Evolutionary conservation across 2,113 vertebrate species (phyloP).

Genomic region (Zapornia atra): DNA sequence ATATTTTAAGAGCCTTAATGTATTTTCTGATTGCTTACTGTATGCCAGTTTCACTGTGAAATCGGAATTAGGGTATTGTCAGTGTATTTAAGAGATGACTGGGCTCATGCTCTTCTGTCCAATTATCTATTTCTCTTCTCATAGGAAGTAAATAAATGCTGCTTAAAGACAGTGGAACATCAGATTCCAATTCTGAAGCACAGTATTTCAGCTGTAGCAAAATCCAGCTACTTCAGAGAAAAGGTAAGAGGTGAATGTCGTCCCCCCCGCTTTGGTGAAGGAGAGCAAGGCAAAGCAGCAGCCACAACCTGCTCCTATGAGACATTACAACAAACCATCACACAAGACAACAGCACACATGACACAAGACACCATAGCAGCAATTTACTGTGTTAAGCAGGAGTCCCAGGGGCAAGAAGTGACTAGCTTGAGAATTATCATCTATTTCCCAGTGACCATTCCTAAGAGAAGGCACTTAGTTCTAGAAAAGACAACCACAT

Average conservation of each 20-base stretch:
- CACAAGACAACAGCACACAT: background rate
- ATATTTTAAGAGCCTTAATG: background rate
- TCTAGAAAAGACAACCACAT: constrained; percentile 71
- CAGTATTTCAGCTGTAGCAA: background rate
- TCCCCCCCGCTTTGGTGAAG: background rate
- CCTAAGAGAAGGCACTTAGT: background rate
- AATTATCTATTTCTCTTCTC: background rate
- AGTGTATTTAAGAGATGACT: background rate
- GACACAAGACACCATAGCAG: background rate
- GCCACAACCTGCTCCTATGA: background rate
- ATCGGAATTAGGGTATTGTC: background rate
- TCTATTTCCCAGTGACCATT: background rate
- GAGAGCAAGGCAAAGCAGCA: background rate
- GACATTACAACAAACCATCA: background rate
- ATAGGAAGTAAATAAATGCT: background rate
- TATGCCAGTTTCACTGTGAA: background rate
- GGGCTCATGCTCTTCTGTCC: background rate
- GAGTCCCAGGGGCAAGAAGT: background rate
- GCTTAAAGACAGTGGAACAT: background rate
- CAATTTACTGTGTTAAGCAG: background rate
- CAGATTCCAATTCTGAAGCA: background rate
- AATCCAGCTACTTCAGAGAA: background rate
- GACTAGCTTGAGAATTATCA: background rate
- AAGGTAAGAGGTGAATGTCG: background rate
- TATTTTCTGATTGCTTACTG: background rate